phyloP scores from a whole-genome alignment of 2,113 vertebrate species.

The Dicerorhinus sumatrensis region DNA sequence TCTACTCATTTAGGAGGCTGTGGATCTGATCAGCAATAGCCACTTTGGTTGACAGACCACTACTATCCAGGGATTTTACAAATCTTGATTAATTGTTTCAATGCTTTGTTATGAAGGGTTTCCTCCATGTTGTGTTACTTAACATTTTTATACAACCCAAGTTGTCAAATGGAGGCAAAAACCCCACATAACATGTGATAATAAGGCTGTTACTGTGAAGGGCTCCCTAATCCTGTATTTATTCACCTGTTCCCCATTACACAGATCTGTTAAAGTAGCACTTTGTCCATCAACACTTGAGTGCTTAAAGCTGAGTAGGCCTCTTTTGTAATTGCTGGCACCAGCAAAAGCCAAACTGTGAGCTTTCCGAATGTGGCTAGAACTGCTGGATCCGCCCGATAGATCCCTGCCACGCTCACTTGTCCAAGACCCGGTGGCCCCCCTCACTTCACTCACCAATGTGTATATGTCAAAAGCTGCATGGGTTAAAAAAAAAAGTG shows the following conservation, averaged over 20 bases:
- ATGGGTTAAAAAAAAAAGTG: not conserved
- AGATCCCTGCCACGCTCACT: slow-evolving; percentile 57
- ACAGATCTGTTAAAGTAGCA: slow-evolving; percentile 85
- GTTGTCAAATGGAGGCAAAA: slow-evolving; percentile 55
- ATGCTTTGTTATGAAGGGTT: slow-evolving; percentile 53
- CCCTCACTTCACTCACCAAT: slow-evolving; percentile 43
- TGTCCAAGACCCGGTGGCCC: slow-evolving; percentile 54
- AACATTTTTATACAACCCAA: slow-evolving; percentile 48
- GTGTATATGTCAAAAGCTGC: not conserved
- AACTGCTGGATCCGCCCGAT: not conserved
- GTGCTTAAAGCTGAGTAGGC: slow-evolving; percentile 84
- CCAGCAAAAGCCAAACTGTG: slow-evolving; percentile 78
- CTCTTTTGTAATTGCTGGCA: slow-evolving; percentile 87
- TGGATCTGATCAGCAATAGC: slow-evolving; percentile 56
- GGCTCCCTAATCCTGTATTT: slow-evolving; percentile 84
- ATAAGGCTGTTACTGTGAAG: slow-evolving; percentile 84
- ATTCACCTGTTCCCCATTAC: slow-evolving; percentile 88
- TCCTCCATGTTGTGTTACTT: slow-evolving; percentile 52
- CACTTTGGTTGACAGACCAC: slow-evolving; percentile 38
- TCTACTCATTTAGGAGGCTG: slow-evolving; percentile 67
- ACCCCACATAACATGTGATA: slow-evolving; percentile 75
- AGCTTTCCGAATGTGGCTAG: slow-evolving; percentile 71
- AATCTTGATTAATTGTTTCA: slow-evolving; percentile 54
- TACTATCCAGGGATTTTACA: slow-evolving; percentile 41
- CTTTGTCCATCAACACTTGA: slow-evolving; percentile 88